Percentiles rank a stretch among this genome's conserved stretches.
Conservation (phyloP, 2,888 invertebrate genomes). For the Nomada goodeniana region DNA sequence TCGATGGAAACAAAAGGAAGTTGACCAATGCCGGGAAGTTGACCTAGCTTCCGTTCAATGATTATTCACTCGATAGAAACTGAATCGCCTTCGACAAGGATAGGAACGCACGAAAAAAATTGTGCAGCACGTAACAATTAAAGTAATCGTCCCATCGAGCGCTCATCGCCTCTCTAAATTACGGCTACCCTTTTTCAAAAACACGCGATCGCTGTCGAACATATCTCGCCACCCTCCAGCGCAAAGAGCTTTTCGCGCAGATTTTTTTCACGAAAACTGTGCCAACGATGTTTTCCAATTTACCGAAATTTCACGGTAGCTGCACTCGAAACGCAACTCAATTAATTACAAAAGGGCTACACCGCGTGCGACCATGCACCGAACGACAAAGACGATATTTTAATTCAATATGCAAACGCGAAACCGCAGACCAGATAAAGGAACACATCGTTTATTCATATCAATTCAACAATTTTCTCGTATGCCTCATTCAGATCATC, state of each 20-base stretch:
- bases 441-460: background rate
- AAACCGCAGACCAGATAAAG: background rate
- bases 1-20: slow-evolving; percentile 19
- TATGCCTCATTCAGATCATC: too few relatives aligned
- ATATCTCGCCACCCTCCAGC: too few relatives aligned
- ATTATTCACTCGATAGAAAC: slow-evolving; percentile 3
- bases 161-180: background rate
- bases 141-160: background rate
- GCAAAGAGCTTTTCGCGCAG: too few relatives aligned
- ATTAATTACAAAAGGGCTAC: too few relatives aligned
- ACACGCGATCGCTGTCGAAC: too few relatives aligned
- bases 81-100: background rate
- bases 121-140: background rate
- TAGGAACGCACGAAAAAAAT: background rate
- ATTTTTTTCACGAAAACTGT: too few relatives aligned
- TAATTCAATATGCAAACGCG: background rate
- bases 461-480: too few relatives aligned
- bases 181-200: background rate
- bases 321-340: too few relatives aligned
- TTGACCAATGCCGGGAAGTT: slow-evolving; percentile 12
- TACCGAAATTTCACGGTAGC: too few relatives aligned
- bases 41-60: slow-evolving; percentile 48
- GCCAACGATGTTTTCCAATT: too few relatives aligned
- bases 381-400: background rate
- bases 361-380: too few relatives aligned